Evolutionary conservation across 2,113 vertebrate genomes (phyloP), one percentile per base, ranked within the genome.

Genomic region (Dasypus novemcinctus): DNA sequence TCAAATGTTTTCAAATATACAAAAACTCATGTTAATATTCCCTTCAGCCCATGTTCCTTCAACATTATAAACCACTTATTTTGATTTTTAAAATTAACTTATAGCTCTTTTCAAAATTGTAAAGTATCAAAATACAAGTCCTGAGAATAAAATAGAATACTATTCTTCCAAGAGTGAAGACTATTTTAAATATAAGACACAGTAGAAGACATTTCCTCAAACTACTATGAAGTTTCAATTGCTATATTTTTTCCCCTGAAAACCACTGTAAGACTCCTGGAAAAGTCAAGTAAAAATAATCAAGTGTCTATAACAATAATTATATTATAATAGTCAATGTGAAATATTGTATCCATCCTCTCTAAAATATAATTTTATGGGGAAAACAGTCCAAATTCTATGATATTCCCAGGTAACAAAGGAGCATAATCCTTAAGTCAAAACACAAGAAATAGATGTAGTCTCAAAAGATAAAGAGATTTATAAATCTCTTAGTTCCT

Each of bases 401-500:
- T 71, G 69, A 57, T 79, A 72, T 49, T 91, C 61, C 17, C 18
- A 43, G 38, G 15, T 4, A 94, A 87, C 41, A 78, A 94, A 69
- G 23, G 74, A 74, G 85, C 29, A 79, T 83, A 93, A 91, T 93
- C 82, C 89, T 96, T 75, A 93, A 69, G 31, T 84, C 59, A 85
- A 81, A 93, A 63, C 15, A 18, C 25, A 94, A 87, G 41, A 95
- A 78, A 92, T 10, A 71, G 31, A 96, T 18, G 75, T 92, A 93
- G 4, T 91, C 57, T 94, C 7, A 96, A 93, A 63, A 64, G 36
- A 49, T 74, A 91, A 75, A 0, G 1, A 90, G 54, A 82, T 90
- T 97, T 96, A 61, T 82, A 96, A 36, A 95, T 4, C 46, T 41
- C 46, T 96, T 90, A 41, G 36, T 69, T 95, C 38, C 63, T 91